Conservation (phyloP, 2,113 vertebrate genomes). For the Phylloscopus trochiloides region DNA sequence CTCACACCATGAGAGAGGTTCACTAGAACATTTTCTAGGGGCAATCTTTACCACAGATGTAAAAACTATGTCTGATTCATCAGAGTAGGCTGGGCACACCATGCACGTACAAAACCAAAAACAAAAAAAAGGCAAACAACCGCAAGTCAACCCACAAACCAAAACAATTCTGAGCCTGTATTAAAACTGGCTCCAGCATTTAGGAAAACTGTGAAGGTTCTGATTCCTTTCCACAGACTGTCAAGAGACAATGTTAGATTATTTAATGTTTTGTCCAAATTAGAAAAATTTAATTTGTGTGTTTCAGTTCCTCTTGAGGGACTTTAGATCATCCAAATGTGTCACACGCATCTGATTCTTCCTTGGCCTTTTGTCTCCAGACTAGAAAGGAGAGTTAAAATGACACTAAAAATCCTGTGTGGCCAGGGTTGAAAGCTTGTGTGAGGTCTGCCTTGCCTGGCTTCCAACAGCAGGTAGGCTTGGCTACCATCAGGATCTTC, state of each 20-base stretch:
- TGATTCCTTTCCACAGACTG: neutral
- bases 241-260: neutral
- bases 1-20: neutral
- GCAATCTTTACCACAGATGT: neutral
- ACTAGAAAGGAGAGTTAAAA: neutral
- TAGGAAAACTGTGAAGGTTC: neutral
- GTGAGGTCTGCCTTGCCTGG: neutral
- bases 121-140: neutral
- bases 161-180: neutral
- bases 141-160: neutral
- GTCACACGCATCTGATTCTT: neutral
- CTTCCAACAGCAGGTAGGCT: neutral
- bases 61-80: neutral
- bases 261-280: neutral
- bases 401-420: neutral
- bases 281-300: neutral
- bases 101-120: accelerated
- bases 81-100: neutral
- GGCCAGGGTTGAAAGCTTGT: neutral
- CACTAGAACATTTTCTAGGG: neutral
- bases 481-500: neutral
- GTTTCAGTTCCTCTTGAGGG: neutral
- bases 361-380: neutral
- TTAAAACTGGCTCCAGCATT: neutral
- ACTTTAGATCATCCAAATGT: neutral